A percentile compares a stretch with the other conserved stretches of the same genome.
Evolutionary conservation across 1,140 invertebrate genomes (phyloP).

Genomic region (Leptestheria dahalacensis): DNA sequence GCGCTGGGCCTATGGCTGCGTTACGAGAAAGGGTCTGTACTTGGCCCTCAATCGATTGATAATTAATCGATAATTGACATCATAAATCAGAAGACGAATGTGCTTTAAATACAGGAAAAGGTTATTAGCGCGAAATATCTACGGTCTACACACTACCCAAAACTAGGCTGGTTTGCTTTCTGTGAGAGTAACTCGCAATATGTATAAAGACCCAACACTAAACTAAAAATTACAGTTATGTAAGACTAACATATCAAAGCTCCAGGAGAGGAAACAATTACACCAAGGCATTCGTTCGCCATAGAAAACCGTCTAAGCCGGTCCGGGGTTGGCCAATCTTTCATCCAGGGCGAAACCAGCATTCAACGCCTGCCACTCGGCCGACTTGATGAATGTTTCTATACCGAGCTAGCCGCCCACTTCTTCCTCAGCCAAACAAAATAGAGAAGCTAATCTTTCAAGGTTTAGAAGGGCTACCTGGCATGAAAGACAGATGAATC

Average conservation of each 20-base stretch:
- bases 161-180: conserved; percentile 56
- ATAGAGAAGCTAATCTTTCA: neutral
- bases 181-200: conserved; percentile 29
- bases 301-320: conserved; percentile 54
- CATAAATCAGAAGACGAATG: too few species aligned
- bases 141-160: too few species aligned
- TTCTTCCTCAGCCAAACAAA: conserved; percentile 62
- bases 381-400: conserved; percentile 56
- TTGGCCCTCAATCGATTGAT: too few species aligned
- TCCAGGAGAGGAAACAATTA: too few species aligned
- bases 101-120: too few species aligned
- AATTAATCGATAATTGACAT: too few species aligned
- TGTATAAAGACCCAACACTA: neutral
- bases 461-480: conserved; percentile 40
- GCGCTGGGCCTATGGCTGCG: too few species aligned
- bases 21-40: too few species aligned
- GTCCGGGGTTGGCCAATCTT: conserved; percentile 49
- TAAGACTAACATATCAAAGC: too few species aligned
- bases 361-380: conserved; percentile 66
- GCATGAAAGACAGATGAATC: conserved; percentile 62
- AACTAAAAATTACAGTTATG: too few species aligned
- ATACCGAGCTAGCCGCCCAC: conserved; percentile 73
- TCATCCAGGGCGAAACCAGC: conserved; percentile 86
- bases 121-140: too few species aligned
- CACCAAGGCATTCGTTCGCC: conserved; percentile 58